Conservation (phyloP, 2,888 invertebrate species). For the Parnassius glacialis region DNA sequence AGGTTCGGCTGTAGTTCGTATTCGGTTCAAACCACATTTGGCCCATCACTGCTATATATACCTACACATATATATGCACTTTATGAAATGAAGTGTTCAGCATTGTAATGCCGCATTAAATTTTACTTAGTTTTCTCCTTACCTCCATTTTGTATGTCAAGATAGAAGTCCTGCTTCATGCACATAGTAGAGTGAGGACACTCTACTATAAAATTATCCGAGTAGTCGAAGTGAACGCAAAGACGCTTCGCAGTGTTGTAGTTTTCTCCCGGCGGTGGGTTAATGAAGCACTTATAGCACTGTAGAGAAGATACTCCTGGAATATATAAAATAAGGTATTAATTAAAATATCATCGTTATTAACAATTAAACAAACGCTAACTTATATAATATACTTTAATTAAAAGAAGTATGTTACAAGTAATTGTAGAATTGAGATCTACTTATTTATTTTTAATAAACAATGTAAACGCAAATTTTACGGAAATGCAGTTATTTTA, state of each 20-base stretch:
- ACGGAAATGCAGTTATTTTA: too few species aligned
- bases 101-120: too few species aligned
- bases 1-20: too few species aligned
- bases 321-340: constrained; percentile 27
- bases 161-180: constrained; percentile 86
- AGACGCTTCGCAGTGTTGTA: constrained; percentile 83
- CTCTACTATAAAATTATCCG: constrained; percentile 84
- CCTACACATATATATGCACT: too few species aligned
- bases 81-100: too few species aligned
- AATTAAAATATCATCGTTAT: too few species aligned
- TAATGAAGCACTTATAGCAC: constrained; percentile 87
- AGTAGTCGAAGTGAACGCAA: constrained; percentile 89
- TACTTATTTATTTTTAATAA: too few species aligned
- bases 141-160: constrained; percentile 86
- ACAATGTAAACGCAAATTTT: too few species aligned
- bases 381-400: background rate
- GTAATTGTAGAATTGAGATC: too few species aligned
- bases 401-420: too few species aligned
- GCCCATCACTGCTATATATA: too few species aligned
- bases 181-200: constrained; percentile 93
- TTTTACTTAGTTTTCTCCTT: constrained; percentile 40
- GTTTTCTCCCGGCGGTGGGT: constrained; percentile 80
- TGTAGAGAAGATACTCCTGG: constrained; percentile 77
- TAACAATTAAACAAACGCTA: background rate
- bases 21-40: too few species aligned